A percentile compares a stretch with the other conserved stretches of the same genome.
These are phyloP conservation scores for Dysdera silvatica DNA, from an alignment of 1,140 invertebrate genomes.

Conservation along the genomic window DNA sequence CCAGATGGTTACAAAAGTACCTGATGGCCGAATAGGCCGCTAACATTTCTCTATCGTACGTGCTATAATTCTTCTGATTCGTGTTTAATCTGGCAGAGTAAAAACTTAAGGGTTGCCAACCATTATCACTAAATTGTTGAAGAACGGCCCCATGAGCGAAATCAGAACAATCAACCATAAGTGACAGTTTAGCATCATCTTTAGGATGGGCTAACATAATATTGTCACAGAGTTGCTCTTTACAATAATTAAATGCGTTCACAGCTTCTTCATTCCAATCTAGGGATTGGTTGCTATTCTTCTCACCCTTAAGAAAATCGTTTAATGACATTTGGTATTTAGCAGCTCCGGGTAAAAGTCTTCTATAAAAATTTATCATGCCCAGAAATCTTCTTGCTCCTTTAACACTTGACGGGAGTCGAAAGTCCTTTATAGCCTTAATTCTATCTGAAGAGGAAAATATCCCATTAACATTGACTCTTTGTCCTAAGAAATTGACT, in stretches of 20 bases:
- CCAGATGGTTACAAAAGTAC: conserved; percentile 44
- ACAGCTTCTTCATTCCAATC: neutral
- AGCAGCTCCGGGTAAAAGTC: conserved; percentile 4
- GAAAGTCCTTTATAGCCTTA: conserved; percentile 34
- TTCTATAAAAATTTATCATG: conserved; percentile 29
- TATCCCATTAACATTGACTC: conserved; percentile 38
- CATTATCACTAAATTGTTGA: neutral
- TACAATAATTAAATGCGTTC: neutral
- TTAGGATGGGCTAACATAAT: neutral
- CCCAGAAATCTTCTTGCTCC: conserved; percentile 46
- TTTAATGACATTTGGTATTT: too few species aligned
- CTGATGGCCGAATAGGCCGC: conserved; percentile 45
- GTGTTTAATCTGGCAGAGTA: conserved; percentile 42
- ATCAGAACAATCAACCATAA: neutral
- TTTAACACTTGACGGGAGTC: conserved; percentile 35
- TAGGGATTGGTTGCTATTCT: neutral
- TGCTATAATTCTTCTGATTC: conserved; percentile 40
- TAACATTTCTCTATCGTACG: conserved; percentile 47
- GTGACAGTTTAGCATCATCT: neutral
- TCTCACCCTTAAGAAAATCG: too few species aligned
- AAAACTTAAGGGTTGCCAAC: conserved; percentile 34
- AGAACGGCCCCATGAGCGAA: neutral
- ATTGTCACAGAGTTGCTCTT: neutral
- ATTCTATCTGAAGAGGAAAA: conserved; percentile 39
- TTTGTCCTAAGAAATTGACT: conserved; percentile 40